A percentile compares a stretch with the other conserved stretches of the same genome.
These are phyloP conservation scores for Girardinichthys multiradiatus DNA, from an alignment of 2,113 vertebrate genomes.

Conservation along the genomic window DNA sequence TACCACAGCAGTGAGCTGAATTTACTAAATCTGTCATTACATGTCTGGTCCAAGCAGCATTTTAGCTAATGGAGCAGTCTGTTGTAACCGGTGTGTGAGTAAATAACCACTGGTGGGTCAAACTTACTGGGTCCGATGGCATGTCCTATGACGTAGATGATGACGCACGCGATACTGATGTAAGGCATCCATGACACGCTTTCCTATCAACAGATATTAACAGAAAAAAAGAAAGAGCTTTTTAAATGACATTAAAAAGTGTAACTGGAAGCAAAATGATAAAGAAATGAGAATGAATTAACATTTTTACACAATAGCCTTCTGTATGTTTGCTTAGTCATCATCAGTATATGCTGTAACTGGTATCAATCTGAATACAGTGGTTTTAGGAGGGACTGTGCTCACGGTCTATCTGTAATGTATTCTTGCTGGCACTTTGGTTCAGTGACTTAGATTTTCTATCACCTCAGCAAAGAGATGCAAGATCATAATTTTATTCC, in stretches of 20 bases:
- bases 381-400: background rate
- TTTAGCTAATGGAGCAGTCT: slow-evolving; percentile 51
- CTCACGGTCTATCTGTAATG: slow-evolving; percentile 4
- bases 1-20: slow-evolving; percentile 24
- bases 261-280: background rate
- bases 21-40: slow-evolving; percentile 44
- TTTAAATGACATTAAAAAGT: too few species aligned
- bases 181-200: slow-evolving; percentile 87
- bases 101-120: slow-evolving; percentile 23
- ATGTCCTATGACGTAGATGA: slow-evolving; percentile 89
- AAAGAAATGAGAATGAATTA: background rate
- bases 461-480: slow-evolving; percentile 5
- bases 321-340: background rate
- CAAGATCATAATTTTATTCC: slow-evolving; percentile 29
- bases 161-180: slow-evolving; percentile 87
- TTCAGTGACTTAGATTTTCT: slow-evolving; percentile 7
- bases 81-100: slow-evolving; percentile 46
- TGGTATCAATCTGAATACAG: slow-evolving; percentile 9
- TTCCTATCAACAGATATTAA: slow-evolving; percentile 72
- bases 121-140: slow-evolving; percentile 92
- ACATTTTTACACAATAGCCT: too few species aligned
- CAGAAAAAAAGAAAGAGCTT: background rate
- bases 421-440: slow-evolving; percentile 4
- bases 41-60: slow-evolving; percentile 66
- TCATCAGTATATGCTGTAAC: background rate